Conservation (phyloP, 1,140 invertebrate species). For the Cotesia typhae region DNA sequence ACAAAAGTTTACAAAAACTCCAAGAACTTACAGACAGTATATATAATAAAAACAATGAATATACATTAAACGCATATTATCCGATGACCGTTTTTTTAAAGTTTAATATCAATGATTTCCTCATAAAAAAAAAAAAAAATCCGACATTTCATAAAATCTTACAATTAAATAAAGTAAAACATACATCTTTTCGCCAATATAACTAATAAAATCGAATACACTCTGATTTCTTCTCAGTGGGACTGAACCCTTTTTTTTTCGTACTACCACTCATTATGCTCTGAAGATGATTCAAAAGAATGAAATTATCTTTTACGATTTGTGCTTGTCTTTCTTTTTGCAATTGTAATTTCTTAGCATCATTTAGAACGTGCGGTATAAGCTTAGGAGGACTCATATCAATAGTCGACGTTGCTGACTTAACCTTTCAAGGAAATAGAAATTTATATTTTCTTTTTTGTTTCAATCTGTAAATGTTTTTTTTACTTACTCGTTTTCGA, state of each 20-base stretch:
- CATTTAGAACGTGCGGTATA: slow-evolving; percentile 54
- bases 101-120: no score
- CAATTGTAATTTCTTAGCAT: slow-evolving; percentile 58
- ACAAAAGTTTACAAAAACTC: no score
- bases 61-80: no score
- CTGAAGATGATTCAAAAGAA: slow-evolving; percentile 54
- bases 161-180: no score
- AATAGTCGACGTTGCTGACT: slow-evolving; percentile 51
- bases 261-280: slow-evolving; percentile 58
- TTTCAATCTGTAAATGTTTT: neutral
- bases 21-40: no score
- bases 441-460: neutral
- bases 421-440: slow-evolving; percentile 47
- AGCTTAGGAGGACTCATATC: slow-evolving; percentile 53
- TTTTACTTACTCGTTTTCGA: slow-evolving; percentile 47
- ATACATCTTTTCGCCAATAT: neutral
- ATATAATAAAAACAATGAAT: no score
- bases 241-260: slow-evolving; percentile 42
- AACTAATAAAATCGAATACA: slow-evolving; percentile 50
- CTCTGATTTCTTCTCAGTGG: slow-evolving; percentile 48
- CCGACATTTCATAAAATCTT: no score
- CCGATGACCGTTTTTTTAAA: no score
- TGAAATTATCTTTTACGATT: slow-evolving; percentile 60
- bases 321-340: slow-evolving; percentile 57
- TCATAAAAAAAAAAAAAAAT: no score